A percentile compares a stretch with the other conserved stretches of the same genome.
Conservation (phyloP, 1,140 invertebrate species). For the Polypedilum pembai region DNA sequence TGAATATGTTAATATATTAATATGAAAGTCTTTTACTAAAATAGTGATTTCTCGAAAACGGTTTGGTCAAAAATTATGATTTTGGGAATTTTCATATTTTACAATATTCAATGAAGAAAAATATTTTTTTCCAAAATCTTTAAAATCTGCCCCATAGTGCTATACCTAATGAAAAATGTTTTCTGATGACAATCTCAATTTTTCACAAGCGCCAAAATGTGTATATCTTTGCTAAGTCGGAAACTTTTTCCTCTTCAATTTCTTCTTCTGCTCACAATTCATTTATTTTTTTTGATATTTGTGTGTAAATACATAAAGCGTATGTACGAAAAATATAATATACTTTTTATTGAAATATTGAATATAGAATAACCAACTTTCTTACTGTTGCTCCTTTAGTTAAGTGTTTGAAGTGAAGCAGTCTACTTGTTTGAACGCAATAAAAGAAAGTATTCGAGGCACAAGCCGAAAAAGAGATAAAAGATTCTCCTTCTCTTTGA, state of each 20-base stretch:
- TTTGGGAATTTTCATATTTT: no score
- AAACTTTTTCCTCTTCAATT: neutral
- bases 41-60: no score
- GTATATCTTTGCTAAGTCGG: neutral
- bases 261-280: no score
- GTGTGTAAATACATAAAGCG: neutral
- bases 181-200: conserved; percentile 28
- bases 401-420: conserved; percentile 19
- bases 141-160: no score
- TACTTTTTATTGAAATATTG: conserved; percentile 13
- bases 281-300: no score
- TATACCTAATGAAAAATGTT: conserved; percentile 1
- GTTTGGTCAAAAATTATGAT: no score
- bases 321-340: conserved; percentile 4
- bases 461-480: neutral
- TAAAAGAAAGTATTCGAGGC: neutral
- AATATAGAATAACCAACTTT: conserved; percentile 5
- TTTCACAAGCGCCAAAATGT: conserved; percentile 21
- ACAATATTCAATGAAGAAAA: no score
- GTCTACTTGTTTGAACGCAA: conserved; percentile 1
- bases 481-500: neutral
- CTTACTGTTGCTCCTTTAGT: neutral
- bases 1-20: no score
- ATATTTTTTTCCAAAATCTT: no score
- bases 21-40: no score